Evolutionary conservation across 2,113 vertebrate species (phyloP), one percentile per base, ranked within the genome.

Genomic region (Synchiropus splendidus): DNA sequence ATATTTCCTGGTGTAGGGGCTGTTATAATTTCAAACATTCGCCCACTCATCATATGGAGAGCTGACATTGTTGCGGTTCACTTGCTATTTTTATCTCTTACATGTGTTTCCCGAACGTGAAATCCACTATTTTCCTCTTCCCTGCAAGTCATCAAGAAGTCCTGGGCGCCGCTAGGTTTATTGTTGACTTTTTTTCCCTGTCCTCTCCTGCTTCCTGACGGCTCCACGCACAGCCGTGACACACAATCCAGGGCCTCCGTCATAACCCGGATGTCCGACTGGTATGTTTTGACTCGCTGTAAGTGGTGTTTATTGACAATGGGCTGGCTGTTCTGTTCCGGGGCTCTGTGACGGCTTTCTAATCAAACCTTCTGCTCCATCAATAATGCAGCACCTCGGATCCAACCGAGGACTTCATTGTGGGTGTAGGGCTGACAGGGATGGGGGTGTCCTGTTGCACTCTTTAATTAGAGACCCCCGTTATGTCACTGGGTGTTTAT

Each of bases 261-360:
- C 68, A 74, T 66, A 74, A 77, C 75, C 65, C 59, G 59, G 70
- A 74, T 75, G 77, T 78, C 75, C 66, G 52, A 52, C 61, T 64
- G 64, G 55, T 70, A 50, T 84, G 80, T 82, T 84, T 80, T 81
- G 78, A 81, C 78, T 71, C 50, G 60, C 62, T 77, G 70, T 78
- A 74, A 80, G 77, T 75, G 75, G 74, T 81, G 76, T 82, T 79
- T 83, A 76, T 80, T 77, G 78, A 78, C 78, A 74, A 70, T 64
- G 64, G 70, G 67, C 67, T 72, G 47, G 70, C 61, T 74, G 64
- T 58, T 70, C 71, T 70, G 64, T 72, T 77, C 72, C 58, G 48
- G 66, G 42, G 75, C 70, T 58, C 57, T 77, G 72, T 80, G 65
- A 75, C 77, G 66, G 72, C 67, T 77, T 79, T 81, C 75, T 80